phyloP scores from a whole-genome alignment of 2,797 vertebrate species.

The Pelochelys cantorii region DNA sequence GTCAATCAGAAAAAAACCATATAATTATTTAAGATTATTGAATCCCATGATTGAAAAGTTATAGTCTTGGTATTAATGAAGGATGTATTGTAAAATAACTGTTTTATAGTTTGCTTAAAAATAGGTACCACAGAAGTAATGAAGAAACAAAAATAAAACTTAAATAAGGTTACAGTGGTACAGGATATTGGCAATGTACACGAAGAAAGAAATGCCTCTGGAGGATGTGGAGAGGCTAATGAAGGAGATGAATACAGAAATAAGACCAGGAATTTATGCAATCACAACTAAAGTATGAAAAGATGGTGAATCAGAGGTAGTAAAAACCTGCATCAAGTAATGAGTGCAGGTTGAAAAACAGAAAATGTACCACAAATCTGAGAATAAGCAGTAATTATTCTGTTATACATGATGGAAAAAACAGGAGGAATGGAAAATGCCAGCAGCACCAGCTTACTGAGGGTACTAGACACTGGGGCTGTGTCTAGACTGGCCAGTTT shows the following conservation, averaged over 20 bases:
- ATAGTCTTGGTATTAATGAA: not conserved
- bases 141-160: not conserved
- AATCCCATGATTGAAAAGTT: constrained; percentile 20
- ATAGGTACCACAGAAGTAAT: not conserved
- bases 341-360: constrained; percentile 27
- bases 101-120: constrained; percentile 1
- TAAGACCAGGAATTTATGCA: not conserved
- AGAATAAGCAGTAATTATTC: constrained; percentile 45
- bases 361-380: constrained; percentile 11
- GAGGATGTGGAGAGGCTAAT: constrained; percentile 2
- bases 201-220: not conserved
- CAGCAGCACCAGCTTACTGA: constrained; percentile 25
- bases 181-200: not conserved
- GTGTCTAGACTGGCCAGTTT: too few species aligned
- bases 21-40: not conserved
- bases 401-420: not conserved
- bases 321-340: constrained; percentile 13
- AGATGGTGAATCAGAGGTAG: constrained; percentile 32
- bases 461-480: constrained; percentile 12
- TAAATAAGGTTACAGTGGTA: not conserved
- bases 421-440: constrained; percentile 22
- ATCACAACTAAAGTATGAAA: constrained; percentile 12
- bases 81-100: not conserved
- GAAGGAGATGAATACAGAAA: constrained; percentile 18
- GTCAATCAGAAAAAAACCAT: not conserved